Percentiles rank a stretch among this genome's conserved stretches.
phyloP scores from a whole-genome alignment of 2,888 invertebrate species.

The Sepiola atlantica region DNA sequence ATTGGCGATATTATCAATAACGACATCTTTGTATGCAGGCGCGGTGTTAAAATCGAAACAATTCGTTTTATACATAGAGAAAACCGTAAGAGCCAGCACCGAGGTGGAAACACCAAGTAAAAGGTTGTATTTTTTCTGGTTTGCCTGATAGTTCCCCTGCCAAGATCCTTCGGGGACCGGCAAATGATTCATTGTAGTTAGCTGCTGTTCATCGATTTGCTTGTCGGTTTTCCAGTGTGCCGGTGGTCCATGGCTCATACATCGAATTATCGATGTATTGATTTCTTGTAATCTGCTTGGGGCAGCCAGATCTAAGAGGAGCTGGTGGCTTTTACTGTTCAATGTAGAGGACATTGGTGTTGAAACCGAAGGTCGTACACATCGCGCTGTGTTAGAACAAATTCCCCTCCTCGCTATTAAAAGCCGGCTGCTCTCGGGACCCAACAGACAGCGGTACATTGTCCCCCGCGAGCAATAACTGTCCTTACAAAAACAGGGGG shows the following conservation, averaged over 20 bases:
- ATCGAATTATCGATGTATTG: conserved; percentile 44
- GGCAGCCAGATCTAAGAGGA: neutral
- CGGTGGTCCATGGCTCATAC: conserved; percentile 42
- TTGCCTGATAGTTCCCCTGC: neutral
- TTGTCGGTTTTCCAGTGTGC: conserved; percentile 46
- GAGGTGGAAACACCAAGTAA: neutral
- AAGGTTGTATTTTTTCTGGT: conserved; percentile 47
- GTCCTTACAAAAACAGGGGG: neutral
- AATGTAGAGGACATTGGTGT: conserved; percentile 38
- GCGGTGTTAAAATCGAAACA: neutral
- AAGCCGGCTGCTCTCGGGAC: neutral
- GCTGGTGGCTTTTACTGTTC: neutral
- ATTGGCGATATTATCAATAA: neutral
- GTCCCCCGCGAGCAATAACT: neutral
- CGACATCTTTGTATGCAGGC: neutral
- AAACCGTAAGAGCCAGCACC: neutral
- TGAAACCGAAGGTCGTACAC: conserved; percentile 38
- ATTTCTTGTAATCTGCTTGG: neutral
- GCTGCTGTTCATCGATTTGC: conserved; percentile 45
- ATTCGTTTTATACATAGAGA: neutral
- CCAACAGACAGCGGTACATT: conserved; percentile 18
- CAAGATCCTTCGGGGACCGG: conserved; percentile 49
- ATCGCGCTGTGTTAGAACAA: neutral
- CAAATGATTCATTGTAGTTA: conserved; percentile 46
- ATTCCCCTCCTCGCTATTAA: neutral